These are phyloP conservation scores for Meteorus sp. DNA, from an alignment of 1,140 invertebrate genomes.

Conservation along the genomic window DNA sequence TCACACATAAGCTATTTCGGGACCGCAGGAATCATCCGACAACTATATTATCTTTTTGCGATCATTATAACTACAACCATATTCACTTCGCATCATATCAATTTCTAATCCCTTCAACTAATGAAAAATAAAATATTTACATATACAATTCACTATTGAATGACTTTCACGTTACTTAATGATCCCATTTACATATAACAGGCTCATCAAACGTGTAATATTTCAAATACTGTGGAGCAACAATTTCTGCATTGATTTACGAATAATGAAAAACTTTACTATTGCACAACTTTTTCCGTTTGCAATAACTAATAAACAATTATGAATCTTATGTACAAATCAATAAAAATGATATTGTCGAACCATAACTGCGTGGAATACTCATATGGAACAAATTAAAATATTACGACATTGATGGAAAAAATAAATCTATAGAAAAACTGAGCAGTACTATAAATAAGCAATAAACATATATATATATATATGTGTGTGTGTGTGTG, in stretches of 20 bases:
- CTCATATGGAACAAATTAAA: constrained; percentile 2
- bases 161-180: constrained; percentile 14
- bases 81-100: constrained; percentile 3
- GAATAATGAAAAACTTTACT: background rate
- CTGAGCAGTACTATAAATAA: background rate
- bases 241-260: background rate
- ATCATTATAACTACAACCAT: background rate
- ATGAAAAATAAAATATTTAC: constrained; percentile 17
- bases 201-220: background rate
- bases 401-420: background rate
- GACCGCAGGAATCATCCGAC: background rate
- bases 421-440: background rate
- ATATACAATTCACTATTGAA: constrained; percentile 13
- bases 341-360: background rate
- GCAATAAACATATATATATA: background rate
- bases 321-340: constrained; percentile 16
- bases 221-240: constrained; percentile 18
- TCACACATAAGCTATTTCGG: background rate
- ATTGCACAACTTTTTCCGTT: background rate
- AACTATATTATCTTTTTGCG: background rate
- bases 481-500: no score
- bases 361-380: constrained; percentile 2
- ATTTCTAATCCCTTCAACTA: constrained; percentile 7
- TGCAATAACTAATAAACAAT: constrained; percentile 6
- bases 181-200: background rate